Evolutionary conservation across 2,113 vertebrate species (phyloP).

Genomic region (Gila orcuttii): DNA sequence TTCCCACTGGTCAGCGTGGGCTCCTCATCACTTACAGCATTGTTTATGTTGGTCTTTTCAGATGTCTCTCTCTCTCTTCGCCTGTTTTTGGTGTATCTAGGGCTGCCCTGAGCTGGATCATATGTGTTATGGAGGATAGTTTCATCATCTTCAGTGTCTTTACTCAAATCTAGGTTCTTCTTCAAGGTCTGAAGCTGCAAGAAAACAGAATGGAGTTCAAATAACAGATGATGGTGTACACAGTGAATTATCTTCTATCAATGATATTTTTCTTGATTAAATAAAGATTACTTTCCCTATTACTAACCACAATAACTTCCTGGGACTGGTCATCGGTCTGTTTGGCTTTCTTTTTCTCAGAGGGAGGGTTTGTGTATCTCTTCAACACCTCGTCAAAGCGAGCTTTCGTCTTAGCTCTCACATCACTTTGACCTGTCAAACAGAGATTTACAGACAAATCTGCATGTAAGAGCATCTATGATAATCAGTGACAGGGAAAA

Average conservation of each 20-base stretch:
- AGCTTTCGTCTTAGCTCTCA: slow-evolving; percentile 85
- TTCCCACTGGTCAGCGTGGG: slow-evolving; percentile 63
- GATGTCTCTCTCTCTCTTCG: slow-evolving; percentile 70
- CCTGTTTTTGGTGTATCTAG: slow-evolving; percentile 80
- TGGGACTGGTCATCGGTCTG: slow-evolving; percentile 73
- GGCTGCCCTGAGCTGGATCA: slow-evolving; percentile 77
- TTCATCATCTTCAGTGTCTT: slow-evolving; percentile 78
- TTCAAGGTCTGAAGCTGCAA: slow-evolving; percentile 83
- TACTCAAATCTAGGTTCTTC: slow-evolving; percentile 78
- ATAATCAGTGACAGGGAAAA: neutral
- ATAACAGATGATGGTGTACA: neutral
- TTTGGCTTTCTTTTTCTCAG: slow-evolving; percentile 76
- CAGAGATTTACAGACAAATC: slow-evolving; percentile 28
- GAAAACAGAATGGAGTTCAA: neutral
- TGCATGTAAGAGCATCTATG: neutral
- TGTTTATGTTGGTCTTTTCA: slow-evolving; percentile 78
- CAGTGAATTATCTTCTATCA: neutral
- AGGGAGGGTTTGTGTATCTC: slow-evolving; percentile 73
- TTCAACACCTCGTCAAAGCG: slow-evolving; percentile 88
- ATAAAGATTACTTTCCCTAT: neutral
- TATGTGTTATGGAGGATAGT: slow-evolving; percentile 77
- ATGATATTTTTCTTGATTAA: neutral
- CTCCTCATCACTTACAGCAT: slow-evolving; percentile 67
- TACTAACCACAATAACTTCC: slow-evolving; percentile 83
- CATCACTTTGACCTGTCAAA: slow-evolving; percentile 86